Conservation (phyloP, 2,113 vertebrate species). For the Otis tarda region DNA sequence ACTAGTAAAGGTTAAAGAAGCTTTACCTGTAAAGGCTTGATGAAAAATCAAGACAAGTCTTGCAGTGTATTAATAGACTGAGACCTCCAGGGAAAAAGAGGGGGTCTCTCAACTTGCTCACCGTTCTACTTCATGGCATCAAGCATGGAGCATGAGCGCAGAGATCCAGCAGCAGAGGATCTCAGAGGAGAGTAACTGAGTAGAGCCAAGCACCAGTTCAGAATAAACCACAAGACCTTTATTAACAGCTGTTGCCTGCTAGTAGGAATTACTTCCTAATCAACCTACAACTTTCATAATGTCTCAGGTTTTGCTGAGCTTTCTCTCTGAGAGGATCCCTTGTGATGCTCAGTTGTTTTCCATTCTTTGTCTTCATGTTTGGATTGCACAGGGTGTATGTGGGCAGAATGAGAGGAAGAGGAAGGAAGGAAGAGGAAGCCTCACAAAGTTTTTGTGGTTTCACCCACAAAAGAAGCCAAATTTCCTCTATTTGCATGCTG, state of each 20-base stretch:
- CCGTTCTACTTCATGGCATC: not conserved
- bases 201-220: not conserved
- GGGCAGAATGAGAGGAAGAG: not conserved
- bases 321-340: not conserved
- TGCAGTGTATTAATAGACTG: not conserved
- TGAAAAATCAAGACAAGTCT: not conserved
- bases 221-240: not conserved
- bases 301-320: not conserved
- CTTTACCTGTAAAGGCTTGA: not conserved
- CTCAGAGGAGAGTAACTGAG: not conserved
- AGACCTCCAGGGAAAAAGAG: not conserved
- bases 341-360: not conserved
- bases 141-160: not conserved
- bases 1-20: not conserved
- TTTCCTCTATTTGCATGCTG: not conserved
- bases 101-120: not conserved
- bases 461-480: not conserved
- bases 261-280: not conserved
- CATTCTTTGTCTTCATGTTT: not conserved
- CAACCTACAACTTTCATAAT: not conserved
- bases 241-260: not conserved
- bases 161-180: not conserved
- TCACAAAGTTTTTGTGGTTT: constrained; percentile 47
- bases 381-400: not conserved
- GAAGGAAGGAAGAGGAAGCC: constrained; percentile 24